Evolutionary conservation across 92 coral and sea anemone species (phyloP).

Genomic region (Bergia puertoricense): DNA sequence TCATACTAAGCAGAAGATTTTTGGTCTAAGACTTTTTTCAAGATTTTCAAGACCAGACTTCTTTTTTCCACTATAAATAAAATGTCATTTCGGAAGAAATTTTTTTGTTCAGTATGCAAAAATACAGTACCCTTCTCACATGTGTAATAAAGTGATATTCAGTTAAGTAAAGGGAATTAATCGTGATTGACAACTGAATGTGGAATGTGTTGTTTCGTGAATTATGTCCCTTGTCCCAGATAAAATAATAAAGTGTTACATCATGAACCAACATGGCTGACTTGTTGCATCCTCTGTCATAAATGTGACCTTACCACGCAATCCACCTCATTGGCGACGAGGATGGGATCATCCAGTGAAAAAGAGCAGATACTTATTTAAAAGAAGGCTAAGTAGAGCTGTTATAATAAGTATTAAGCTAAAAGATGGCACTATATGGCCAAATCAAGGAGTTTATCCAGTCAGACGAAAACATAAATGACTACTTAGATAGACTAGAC

Average conservation of each 20-base stretch:
- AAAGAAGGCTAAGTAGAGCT: neutral
- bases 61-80: neutral
- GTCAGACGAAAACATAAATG: neutral
- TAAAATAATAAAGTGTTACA: too few relatives aligned
- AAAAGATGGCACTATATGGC: slow-evolving; percentile 15
- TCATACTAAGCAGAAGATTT: neutral
- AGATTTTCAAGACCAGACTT: neutral
- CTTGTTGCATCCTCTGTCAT: neutral
- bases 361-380: neutral
- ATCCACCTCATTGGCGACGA: neutral
- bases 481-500: slow-evolving; percentile 1
- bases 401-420: neutral
- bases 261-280: too few relatives aligned
- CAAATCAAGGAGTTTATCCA: neutral
- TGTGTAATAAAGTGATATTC: neutral
- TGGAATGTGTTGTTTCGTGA: too few relatives aligned
- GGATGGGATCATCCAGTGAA: neutral
- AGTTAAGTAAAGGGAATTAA: too few relatives aligned
- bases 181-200: too few relatives aligned
- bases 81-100: neutral
- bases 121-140: neutral
- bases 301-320: neutral
- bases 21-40: neutral
- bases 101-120: neutral
- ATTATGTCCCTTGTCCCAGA: too few relatives aligned